Base-by-base conservation (phyloP, 2,113 vertebrate species). In the Otocyon megalotis region DNA sequence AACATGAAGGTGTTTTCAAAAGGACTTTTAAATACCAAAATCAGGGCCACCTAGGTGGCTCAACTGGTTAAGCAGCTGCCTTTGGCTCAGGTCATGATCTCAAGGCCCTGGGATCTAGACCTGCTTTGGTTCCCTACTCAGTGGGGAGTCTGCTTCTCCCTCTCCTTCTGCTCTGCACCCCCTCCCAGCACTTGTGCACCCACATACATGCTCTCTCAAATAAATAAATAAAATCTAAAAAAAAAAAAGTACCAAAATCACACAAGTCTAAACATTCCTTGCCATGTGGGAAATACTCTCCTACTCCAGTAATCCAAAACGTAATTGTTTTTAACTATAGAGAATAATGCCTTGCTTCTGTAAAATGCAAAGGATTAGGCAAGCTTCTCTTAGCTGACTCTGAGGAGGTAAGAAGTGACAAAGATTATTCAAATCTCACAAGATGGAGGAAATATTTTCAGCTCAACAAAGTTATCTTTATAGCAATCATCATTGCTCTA, bases 381-480 rank as follows among this genome's bases (percentile, higher is more conserved):
- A 97, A 94, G 93, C 48, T 80, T 88, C 83, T 94, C 71, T 88
- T 92, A 63, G 30, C 63, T 98, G 90, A 69, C 43, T n/a, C 4
- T 54, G 54, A 92, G 26, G n/a, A 20, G 16, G 19, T 20, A 83
- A 60, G 30, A 92, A 87, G 56, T 48, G 24, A 89, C 15, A 37
- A 93, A 95, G 20, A 54, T 65, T 48, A 92, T 35, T 6, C 67
- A 56, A 93, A 54, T 16, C 35, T 86, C 69, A 89, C 30, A 20
- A 90, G 32, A 43, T 0, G 16, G 83, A 43, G 8, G 50, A 87
- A 95, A 77, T 86, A 63, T 58, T 69, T 98, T 93, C 85, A 93
- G 76, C 30, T 84, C 35, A 26, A 63, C 67, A 95, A 96, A 98
- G 65, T n/a, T 53, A 5, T 19, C 60, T 71, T 83, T 54, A 71